Evolutionary conservation across 2,888 invertebrate genomes (phyloP).

Genomic region (Catocala fraxini): DNA sequence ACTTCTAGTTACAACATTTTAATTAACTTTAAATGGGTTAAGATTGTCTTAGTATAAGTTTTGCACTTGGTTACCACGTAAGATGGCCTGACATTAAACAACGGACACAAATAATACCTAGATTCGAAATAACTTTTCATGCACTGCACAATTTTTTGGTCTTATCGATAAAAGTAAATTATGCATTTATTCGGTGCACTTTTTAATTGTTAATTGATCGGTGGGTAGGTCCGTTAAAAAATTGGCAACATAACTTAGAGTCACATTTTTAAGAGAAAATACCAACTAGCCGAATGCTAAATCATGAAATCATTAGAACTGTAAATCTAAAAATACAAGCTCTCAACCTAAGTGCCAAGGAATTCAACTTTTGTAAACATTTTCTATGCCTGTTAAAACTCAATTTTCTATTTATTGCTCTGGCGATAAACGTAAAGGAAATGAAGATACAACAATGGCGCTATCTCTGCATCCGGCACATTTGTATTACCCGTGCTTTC

Average conservation of each 20-base stretch:
- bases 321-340: slow-evolving; percentile 13
- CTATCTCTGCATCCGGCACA: slow-evolving; percentile 69
- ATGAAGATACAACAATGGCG: slow-evolving; percentile 70
- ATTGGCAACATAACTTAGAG: too few species aligned
- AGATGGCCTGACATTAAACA: too few species aligned
- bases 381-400: slow-evolving; percentile 58
- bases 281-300: neutral
- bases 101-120: too few species aligned
- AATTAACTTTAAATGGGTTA: too few species aligned
- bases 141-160: too few species aligned
- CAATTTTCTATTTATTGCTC: slow-evolving; percentile 64
- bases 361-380: slow-evolving; percentile 52
- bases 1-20: neutral
- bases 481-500: slow-evolving; percentile 67
- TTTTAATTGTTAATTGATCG: too few species aligned
- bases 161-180: too few species aligned
- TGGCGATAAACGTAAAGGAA: slow-evolving; percentile 69
- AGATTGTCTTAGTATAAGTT: too few species aligned
- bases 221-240: too few species aligned
- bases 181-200: too few species aligned
- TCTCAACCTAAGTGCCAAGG: slow-evolving; percentile 23
- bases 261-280: neutral
- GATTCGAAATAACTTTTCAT: too few species aligned
- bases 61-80: too few species aligned
- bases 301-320: slow-evolving; percentile 12